Conservation (phyloP, 2,888 invertebrate species). For the Epinotia ramella region DNA sequence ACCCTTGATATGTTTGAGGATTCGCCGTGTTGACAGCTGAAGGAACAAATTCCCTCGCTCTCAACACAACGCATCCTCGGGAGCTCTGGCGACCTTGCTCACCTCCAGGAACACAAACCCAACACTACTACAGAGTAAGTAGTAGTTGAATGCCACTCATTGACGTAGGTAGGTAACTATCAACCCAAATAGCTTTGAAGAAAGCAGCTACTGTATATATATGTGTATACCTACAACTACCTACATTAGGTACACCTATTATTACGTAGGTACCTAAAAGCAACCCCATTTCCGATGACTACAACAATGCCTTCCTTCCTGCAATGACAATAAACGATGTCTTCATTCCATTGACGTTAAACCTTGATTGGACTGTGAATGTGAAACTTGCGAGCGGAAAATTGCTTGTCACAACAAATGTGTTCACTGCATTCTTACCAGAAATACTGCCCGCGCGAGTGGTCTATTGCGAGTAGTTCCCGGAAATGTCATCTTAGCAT, state of each 20-base stretch:
- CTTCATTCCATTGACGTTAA: slow-evolving; percentile 25
- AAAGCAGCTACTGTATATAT: neutral
- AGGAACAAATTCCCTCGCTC: too few species aligned
- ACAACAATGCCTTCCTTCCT: slow-evolving; percentile 24
- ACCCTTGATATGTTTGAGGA: too few species aligned
- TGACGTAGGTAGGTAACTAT: too few species aligned
- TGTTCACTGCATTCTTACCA: neutral
- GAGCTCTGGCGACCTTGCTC: too few species aligned
- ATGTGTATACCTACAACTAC: neutral
- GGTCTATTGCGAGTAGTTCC: neutral
- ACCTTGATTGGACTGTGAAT: slow-evolving; percentile 18
- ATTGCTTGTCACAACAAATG: neutral
- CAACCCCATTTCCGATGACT: slow-evolving; percentile 32
- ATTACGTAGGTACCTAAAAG: slow-evolving; percentile 9
- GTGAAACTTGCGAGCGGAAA: neutral
- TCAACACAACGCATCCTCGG: too few species aligned
- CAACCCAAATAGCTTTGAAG: neutral
- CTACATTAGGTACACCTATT: neutral
- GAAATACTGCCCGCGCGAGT: neutral
- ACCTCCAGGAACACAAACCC: too few species aligned
- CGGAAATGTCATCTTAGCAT: neutral
- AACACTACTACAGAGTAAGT: too few species aligned
- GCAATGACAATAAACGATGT: slow-evolving; percentile 26
- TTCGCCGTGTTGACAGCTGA: too few species aligned
- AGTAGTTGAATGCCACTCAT: too few species aligned